Conservation (phyloP, 2,113 vertebrate genomes). For the Solenodon paradoxus region DNA sequence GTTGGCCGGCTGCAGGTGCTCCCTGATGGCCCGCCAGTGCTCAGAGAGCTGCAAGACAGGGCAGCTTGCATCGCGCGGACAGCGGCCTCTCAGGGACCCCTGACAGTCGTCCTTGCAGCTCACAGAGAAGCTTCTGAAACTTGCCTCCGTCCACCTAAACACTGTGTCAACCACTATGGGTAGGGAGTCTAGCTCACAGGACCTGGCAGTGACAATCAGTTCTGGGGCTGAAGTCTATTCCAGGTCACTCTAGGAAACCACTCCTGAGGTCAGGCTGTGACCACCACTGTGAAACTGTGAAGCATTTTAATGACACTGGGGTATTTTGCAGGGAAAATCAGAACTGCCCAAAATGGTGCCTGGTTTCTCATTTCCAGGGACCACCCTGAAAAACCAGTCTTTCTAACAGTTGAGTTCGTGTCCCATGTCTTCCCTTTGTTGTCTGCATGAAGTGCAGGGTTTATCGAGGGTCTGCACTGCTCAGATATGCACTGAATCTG, state of each 20-base stretch:
- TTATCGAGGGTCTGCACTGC: background rate
- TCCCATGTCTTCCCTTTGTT: background rate
- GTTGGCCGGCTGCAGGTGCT: conserved; percentile 88
- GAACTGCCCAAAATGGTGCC: background rate
- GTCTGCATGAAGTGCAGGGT: background rate
- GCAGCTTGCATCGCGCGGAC: no score
- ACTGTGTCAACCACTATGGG: no score
- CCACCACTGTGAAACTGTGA: background rate
- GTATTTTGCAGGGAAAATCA: background rate
- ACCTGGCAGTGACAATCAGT: no score
- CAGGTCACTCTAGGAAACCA: background rate
- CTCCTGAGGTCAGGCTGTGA: background rate
- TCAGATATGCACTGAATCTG: background rate
- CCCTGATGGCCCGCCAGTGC: conserved; percentile 87
- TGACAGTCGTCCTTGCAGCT: no score
- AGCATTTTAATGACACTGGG: background rate
- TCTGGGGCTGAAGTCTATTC: background rate
- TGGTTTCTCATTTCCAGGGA: background rate
- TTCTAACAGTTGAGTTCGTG: background rate
- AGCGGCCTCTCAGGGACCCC: no score
- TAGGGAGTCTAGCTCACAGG: background rate
- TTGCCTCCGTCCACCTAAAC: no score
- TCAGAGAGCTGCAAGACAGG: conserved; percentile 86
- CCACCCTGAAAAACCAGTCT: background rate
- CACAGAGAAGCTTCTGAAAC: no score